These are phyloP conservation scores for Dufourea novaeangliae DNA, from an alignment of 1,140 invertebrate genomes.

Conservation along the genomic window DNA sequence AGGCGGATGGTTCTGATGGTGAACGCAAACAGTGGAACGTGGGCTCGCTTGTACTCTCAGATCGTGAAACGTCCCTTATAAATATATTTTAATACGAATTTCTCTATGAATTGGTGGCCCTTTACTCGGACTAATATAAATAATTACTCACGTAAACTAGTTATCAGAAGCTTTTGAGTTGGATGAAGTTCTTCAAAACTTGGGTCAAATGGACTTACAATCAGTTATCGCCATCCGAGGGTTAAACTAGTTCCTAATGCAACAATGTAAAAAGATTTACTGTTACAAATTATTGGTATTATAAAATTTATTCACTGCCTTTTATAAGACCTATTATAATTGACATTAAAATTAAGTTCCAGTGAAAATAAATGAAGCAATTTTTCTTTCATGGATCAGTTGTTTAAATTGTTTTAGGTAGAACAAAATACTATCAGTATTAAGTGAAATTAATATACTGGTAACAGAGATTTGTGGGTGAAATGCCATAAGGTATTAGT, in stretches of 20 bases:
- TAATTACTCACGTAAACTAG: no score
- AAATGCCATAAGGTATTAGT: conserved; percentile 47
- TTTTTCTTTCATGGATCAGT: not conserved
- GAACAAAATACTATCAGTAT: conserved; percentile 38
- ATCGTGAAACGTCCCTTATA: no score
- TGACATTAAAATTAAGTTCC: not conserved
- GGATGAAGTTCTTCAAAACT: no score
- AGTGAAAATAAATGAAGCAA: not conserved
- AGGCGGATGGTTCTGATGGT: no score
- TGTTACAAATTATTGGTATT: conserved; percentile 17
- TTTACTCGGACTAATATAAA: no score
- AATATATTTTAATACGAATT: no score
- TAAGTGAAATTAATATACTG: conserved; percentile 31
- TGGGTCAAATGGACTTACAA: no score
- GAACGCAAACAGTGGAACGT: no score
- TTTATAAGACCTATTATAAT: not conserved
- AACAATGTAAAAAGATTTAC: conserved; percentile 4
- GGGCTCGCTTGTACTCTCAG: no score
- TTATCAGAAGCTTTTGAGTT: no score
- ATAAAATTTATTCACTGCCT: not conserved
- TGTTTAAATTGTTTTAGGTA: conserved; percentile 3
- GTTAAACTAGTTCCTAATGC: conserved; percentile 26
- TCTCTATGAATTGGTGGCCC: no score
- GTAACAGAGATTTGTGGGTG: conserved; percentile 30
- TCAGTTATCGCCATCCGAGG: no score